phyloP scores from a whole-genome alignment of 2,113 vertebrate genomes.

The Mionectes macconnelli region DNA sequence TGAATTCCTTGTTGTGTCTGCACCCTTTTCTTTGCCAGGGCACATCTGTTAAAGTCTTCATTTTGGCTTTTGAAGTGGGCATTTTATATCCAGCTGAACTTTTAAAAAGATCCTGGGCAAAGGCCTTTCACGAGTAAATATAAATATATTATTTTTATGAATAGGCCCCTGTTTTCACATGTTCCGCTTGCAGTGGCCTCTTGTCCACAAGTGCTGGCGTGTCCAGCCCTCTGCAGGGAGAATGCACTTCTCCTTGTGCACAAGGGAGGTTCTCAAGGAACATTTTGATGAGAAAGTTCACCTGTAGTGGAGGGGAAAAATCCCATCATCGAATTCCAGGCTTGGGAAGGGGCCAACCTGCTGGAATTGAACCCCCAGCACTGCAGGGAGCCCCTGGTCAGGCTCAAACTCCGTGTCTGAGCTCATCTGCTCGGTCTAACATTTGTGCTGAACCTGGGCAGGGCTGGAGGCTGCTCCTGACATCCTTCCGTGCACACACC shows the following conservation, averaged over 20 bases:
- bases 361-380: not conserved
- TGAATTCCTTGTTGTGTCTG: conserved; percentile 46
- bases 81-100: conserved; percentile 48
- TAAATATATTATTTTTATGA: conserved; percentile 60
- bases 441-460: not conserved
- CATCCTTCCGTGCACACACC: not conserved
- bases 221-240: not conserved
- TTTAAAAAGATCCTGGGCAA: conserved; percentile 42
- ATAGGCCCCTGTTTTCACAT: conserved; percentile 58
- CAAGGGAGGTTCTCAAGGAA: not conserved
- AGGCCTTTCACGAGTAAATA: conserved; percentile 52
- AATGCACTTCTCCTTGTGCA: not conserved
- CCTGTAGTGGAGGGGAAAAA: not conserved
- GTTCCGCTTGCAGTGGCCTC: conserved; percentile 34
- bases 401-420: not conserved
- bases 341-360: not conserved
- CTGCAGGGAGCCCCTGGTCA: not conserved
- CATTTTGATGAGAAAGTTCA: not conserved
- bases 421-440: not conserved
- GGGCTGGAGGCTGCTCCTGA: not conserved
- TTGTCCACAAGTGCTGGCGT: conserved; percentile 25
- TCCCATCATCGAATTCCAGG: not conserved
- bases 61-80: conserved; percentile 44
- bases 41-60: conserved; percentile 64
- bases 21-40: conserved; percentile 37